These are phyloP conservation scores for Megaceryle torquata DNA, from an alignment of 2,113 vertebrate species.

Conservation along the genomic window DNA sequence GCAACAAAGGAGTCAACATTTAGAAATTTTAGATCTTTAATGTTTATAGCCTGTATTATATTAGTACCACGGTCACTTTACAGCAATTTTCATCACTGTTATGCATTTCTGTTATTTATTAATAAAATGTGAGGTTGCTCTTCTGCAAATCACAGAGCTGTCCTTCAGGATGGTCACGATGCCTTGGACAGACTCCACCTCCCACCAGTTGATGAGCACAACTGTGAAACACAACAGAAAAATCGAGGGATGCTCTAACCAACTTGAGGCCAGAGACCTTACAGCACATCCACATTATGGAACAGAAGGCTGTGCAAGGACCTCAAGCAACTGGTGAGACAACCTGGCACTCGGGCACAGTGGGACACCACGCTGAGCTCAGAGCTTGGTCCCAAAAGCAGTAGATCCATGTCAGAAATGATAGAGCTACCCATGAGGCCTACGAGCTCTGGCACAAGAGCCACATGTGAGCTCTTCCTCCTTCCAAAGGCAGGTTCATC, in stretches of 20 bases:
- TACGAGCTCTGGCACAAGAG: background rate
- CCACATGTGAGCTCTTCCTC: background rate
- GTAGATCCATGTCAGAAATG: background rate
- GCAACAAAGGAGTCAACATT: background rate
- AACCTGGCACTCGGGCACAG: background rate
- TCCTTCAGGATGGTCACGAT: background rate
- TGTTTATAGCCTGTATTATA: background rate
- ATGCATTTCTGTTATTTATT: background rate
- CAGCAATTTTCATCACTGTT: background rate
- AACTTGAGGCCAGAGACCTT: background rate
- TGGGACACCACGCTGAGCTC: accelerated
- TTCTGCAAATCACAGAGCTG: background rate
- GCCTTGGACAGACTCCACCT: background rate
- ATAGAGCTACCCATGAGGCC: background rate
- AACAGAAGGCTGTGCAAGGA: background rate
- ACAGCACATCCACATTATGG: background rate
- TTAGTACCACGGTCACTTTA: background rate
- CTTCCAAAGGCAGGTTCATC: background rate
- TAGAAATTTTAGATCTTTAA: background rate
- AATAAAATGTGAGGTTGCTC: background rate
- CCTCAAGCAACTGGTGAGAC: background rate
- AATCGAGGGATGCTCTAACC: background rate
- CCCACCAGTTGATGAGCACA: background rate
- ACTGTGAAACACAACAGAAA: background rate
- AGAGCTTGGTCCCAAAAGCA: background rate